phyloP scores from a whole-genome alignment of 2,888 invertebrate genomes.

The Meteorus cinctellus region DNA sequence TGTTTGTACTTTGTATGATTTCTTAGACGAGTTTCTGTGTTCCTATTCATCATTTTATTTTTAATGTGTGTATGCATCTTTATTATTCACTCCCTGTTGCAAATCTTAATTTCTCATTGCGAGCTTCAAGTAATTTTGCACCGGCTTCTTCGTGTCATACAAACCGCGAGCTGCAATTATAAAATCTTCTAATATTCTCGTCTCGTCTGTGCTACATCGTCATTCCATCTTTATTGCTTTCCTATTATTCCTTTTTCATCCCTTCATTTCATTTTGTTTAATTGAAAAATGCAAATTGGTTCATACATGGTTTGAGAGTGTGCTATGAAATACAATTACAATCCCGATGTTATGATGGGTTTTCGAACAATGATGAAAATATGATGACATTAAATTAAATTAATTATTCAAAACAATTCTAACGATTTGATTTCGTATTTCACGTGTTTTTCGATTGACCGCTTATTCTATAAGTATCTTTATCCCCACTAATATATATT shows the following conservation, averaged over 20 bases:
- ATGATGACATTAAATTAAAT: too few species aligned
- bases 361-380: too few species aligned
- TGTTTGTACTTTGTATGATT: not conserved
- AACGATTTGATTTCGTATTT: too few species aligned
- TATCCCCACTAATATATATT: not conserved
- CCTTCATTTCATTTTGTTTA: constrained; percentile 26
- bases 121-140: constrained; percentile 35
- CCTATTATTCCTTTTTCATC: not conserved
- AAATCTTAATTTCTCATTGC: constrained; percentile 47
- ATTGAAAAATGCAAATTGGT: not conserved
- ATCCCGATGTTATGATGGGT: too few species aligned
- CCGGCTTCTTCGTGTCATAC: constrained; percentile 11
- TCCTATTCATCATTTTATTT: too few species aligned
- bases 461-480: not conserved
- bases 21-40: too few species aligned
- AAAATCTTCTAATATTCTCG: constrained; percentile 31
- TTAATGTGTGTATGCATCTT: constrained; percentile 39
- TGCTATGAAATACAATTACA: too few species aligned
- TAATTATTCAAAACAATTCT: too few species aligned
- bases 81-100: constrained; percentile 45
- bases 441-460: too few species aligned
- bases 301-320: too few species aligned
- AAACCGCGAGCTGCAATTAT: constrained; percentile 43
- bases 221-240: constrained; percentile 29
- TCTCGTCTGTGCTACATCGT: constrained; percentile 26